Evolutionary conservation across 2,797 vertebrate species (phyloP).

Genomic region (Parotocinclus haroldoi): DNA sequence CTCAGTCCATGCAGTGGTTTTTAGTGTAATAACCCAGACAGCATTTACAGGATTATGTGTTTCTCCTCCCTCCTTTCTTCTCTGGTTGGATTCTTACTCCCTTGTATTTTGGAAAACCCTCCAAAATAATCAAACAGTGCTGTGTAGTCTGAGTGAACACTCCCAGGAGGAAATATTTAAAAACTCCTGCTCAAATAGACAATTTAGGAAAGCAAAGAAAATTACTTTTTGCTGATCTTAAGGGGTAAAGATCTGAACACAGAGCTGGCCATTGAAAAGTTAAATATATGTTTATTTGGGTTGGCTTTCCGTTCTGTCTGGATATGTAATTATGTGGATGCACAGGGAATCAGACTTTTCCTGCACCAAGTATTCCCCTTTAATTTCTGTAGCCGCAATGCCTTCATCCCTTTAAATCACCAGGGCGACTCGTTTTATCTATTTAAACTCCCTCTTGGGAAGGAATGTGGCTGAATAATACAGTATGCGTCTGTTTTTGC

Average conservation of each 20-base stretch:
- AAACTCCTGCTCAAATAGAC: conserved; percentile 54
- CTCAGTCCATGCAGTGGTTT: conserved; percentile 41
- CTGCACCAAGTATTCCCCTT: conserved; percentile 53
- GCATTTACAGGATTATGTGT: conserved; percentile 65
- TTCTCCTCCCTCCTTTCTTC: conserved; percentile 25
- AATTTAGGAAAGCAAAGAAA: conserved; percentile 54
- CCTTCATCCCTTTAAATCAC: conserved; percentile 41
- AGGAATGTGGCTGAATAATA: conserved; percentile 30
- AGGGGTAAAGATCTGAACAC: conserved; percentile 17
- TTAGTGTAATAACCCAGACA: conserved; percentile 51
- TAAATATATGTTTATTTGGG: conserved; percentile 58
- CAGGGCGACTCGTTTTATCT: conserved; percentile 41
- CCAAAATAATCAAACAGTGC: conserved; percentile 65
- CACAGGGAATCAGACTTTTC: conserved; percentile 62
- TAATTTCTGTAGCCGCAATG: conserved; percentile 42
- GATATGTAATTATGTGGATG: conserved; percentile 66
- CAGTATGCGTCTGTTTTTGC: no score
- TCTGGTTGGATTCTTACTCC: background rate
- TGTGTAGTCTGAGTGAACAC: conserved; percentile 60
- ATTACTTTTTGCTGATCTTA: conserved; percentile 25
- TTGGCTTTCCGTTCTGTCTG: conserved; percentile 57
- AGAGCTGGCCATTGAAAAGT: conserved; percentile 23
- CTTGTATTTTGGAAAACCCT: conserved; percentile 40
- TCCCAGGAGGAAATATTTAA: conserved; percentile 66
- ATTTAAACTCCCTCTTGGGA: conserved; percentile 36